These are phyloP conservation scores for Heliconius nattereri DNA, from an alignment of 1,140 invertebrate species.

Conservation along the genomic window DNA sequence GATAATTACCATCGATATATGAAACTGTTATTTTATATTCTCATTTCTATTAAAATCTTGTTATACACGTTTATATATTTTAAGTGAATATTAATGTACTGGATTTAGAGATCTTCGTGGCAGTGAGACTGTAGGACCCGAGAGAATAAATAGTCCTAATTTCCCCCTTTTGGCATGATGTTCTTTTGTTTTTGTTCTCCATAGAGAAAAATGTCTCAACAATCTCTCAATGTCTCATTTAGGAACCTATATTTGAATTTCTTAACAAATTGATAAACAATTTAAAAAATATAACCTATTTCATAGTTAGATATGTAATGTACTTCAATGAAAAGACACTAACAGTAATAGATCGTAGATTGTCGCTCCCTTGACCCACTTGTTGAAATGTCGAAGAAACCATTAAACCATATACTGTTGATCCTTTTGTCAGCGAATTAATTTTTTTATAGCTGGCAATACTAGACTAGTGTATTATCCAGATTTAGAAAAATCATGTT, in stretches of 20 bases:
- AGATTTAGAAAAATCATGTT: background rate
- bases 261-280: background rate
- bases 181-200: no score
- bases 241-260: background rate
- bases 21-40: background rate
- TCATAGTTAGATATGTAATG: background rate
- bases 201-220: no score
- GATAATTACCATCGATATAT: background rate
- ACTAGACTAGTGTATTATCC: background rate
- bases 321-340: background rate
- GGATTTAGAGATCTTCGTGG: no score
- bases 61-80: background rate
- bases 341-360: conserved; percentile 10
- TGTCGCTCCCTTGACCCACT: conserved; percentile 33
- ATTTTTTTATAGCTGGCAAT: background rate
- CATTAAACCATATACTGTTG: conserved; percentile 16
- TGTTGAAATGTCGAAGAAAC: conserved; percentile 25
- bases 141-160: no score
- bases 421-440: conserved; percentile 12
- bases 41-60: background rate
- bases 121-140: no score
- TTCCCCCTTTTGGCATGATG: no score
- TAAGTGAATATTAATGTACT: background rate
- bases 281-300: background rate
- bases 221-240: no score